phyloP scores from a whole-genome alignment of 2,888 invertebrate genomes.

The Dione vanillae region DNA sequence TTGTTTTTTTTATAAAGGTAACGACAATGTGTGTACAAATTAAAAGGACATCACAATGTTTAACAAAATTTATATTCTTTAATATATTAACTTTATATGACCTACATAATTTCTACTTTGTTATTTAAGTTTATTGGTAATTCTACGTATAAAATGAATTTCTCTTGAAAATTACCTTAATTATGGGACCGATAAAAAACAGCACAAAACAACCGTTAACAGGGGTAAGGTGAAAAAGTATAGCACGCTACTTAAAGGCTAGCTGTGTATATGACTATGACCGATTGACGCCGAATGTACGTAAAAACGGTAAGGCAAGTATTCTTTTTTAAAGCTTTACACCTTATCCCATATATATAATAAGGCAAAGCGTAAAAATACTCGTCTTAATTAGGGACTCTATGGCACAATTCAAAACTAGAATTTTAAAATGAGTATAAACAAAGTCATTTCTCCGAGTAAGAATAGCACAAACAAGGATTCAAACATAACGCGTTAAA shows the following conservation, averaged over 20 bases:
- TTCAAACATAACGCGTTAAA: too few relatives aligned
- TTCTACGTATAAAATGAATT: constrained; percentile 25
- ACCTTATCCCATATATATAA: too few relatives aligned
- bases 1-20: too few relatives aligned
- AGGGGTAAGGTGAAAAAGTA: constrained; percentile 61
- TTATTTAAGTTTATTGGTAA: constrained; percentile 26
- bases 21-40: neutral
- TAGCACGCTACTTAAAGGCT: constrained; percentile 66
- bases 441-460: too few relatives aligned
- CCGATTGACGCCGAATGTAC: constrained; percentile 57
- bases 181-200: constrained; percentile 52
- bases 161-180: constrained; percentile 35
- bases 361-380: too few relatives aligned
- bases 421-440: neutral
- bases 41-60: neutral
- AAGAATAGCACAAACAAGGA: too few relatives aligned
- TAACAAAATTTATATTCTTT: neutral
- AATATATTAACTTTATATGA: constrained; percentile 16
- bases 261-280: constrained; percentile 56
- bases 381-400: too few relatives aligned
- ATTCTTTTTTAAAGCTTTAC: too few relatives aligned
- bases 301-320: constrained; percentile 45
- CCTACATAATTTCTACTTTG: constrained; percentile 19
- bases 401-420: too few relatives aligned
- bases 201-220: constrained; percentile 55